A percentile compares a stretch with the other conserved stretches of the same genome.
These are phyloP conservation scores for Ciona savignyi DNA, from an alignment of 23 tunicate species.

Conservation along the genomic window DNA sequence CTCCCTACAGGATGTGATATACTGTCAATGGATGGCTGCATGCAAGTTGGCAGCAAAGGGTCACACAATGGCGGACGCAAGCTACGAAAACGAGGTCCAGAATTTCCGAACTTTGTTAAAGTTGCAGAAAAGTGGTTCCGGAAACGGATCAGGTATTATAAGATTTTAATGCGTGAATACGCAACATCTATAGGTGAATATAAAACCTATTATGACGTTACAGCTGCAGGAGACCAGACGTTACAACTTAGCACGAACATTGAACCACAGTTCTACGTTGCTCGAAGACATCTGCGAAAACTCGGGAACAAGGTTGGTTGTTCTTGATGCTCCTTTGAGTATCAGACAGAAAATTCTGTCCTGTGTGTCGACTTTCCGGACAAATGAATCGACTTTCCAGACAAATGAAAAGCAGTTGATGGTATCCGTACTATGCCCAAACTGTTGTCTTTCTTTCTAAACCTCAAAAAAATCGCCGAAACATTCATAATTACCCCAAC, in stretches of 20 bases:
- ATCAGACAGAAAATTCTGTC: too few relatives aligned
- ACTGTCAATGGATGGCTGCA: slow-evolving; percentile 95
- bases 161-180: background rate
- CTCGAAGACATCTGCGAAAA: slow-evolving; percentile 65
- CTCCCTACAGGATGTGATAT: slow-evolving; percentile 59
- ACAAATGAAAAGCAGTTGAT: too few relatives aligned
- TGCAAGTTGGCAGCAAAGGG: slow-evolving; percentile 96
- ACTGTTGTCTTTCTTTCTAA: too few relatives aligned
- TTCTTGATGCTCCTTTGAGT: too few relatives aligned
- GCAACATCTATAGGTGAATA: background rate
- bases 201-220: background rate
- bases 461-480: too few relatives aligned
- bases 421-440: too few relatives aligned
- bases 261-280: slow-evolving; percentile 85
- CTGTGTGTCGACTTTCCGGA: too few relatives aligned
- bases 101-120: slow-evolving; percentile 81
- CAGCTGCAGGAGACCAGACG: slow-evolving; percentile 20
- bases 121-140: slow-evolving; percentile 71
- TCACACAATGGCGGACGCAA: slow-evolving; percentile 93
- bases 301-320: slow-evolving; percentile 80
- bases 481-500: too few relatives aligned
- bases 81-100: slow-evolving; percentile 86
- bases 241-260: slow-evolving; percentile 43
- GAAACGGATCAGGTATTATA: slow-evolving; percentile 49
- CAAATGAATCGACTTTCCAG: too few relatives aligned